phyloP scores from a whole-genome alignment of 2,888 invertebrate species.

The Margaritifera margaritifera region DNA sequence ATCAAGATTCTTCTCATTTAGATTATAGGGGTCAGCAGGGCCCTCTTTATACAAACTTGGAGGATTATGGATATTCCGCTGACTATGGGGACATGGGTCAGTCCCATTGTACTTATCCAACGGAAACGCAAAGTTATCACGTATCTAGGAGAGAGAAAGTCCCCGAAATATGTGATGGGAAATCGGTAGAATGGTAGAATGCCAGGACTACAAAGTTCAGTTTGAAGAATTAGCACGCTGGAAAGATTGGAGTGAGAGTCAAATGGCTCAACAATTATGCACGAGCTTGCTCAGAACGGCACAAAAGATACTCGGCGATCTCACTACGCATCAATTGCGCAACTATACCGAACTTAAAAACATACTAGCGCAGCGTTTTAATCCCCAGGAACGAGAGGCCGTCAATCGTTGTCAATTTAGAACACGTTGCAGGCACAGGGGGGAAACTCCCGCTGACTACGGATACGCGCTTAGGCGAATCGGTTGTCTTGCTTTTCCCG shows the following conservation, averaged over 20 bases:
- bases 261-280: too few species aligned
- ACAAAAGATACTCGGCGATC: too few species aligned
- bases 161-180: neutral
- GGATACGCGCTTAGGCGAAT: neutral
- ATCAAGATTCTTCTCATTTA: too few species aligned
- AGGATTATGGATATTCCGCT: too few species aligned
- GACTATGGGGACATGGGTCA: too few species aligned
- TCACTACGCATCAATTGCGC: too few species aligned
- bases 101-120: too few species aligned
- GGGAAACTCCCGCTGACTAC: conserved; percentile 2
- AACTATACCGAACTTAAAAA: conserved; percentile 1
- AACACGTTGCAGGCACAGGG: conserved; percentile 1
- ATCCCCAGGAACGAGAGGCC: conserved; percentile 5
- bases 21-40: too few species aligned
- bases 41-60: too few species aligned
- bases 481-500: neutral
- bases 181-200: neutral
- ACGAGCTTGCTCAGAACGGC: too few species aligned
- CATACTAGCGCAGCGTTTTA: neutral
- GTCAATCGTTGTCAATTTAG: conserved; percentile 2
- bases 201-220: neutral
- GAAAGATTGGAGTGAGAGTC: neutral
- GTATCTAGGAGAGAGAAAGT: neutral
- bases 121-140: too few species aligned
- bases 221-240: too few species aligned